phyloP scores from a whole-genome alignment of 2,888 invertebrate species.

The Vannuccia rotundouncinata region DNA sequence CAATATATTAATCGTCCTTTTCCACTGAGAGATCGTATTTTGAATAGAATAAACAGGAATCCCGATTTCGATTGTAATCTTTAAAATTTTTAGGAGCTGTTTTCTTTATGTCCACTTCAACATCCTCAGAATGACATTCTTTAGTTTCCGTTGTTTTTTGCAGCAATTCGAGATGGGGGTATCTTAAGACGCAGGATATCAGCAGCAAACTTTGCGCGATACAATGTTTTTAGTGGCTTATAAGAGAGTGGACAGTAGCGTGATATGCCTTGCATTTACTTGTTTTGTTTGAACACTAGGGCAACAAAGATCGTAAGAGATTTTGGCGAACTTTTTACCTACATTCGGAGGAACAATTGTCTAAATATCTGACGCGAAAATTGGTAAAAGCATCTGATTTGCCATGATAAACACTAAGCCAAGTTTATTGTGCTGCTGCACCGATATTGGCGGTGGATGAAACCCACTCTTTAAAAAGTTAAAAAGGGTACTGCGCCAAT shows the following conservation, averaged over 20 bases:
- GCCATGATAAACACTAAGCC: neutral
- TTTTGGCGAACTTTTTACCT: constrained; percentile 1
- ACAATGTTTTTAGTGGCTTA: neutral
- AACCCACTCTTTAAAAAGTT: constrained; percentile 19
- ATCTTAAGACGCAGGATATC: neutral
- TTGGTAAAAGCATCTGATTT: neutral
- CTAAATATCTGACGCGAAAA: constrained; percentile 5
- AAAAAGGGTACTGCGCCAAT: constrained; percentile 10
- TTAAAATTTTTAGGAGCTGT: too few species aligned
- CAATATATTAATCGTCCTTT: too few species aligned
- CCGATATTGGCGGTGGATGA: constrained; percentile 4
- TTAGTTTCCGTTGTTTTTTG: too few species aligned
- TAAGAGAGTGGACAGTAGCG: neutral
- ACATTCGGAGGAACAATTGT: constrained; percentile 3
- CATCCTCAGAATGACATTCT: too few species aligned
- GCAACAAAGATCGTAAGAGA: neutral
- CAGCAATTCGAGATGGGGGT: constrained; percentile 16
- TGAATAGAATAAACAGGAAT: too few species aligned
- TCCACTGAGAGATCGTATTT: too few species aligned
- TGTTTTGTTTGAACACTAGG: too few species aligned
- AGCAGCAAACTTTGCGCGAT: neutral
- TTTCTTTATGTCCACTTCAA: too few species aligned
- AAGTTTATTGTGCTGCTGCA: constrained; percentile 19
- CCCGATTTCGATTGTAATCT: too few species aligned
- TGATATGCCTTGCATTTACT: constrained; percentile 1